Evolutionary conservation across 2,888 invertebrate species (phyloP), one percentile per base, ranked within the genome.

Genomic region (Zygothrica quintamaculata): DNA sequence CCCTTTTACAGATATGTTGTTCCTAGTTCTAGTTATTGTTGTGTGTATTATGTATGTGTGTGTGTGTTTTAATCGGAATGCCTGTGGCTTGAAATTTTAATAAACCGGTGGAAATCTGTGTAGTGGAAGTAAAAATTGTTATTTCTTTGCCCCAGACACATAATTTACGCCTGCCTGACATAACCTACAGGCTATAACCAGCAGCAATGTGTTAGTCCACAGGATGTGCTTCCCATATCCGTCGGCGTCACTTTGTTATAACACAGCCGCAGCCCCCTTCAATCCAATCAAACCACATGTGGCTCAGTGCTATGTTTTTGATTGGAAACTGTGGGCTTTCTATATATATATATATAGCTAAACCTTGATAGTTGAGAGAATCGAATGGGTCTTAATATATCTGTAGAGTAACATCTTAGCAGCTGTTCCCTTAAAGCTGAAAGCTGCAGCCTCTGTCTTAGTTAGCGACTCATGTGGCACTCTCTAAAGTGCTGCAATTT

Each of bases 81-180:
- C 79, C 53, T 46, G 43, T 18, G 77, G 79, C 77, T 58, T 31
- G 12, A 67, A 77, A 70, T 77, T 80, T 65, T 66, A 73, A 67
- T 74, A 80, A 61, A 50, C 60, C 46, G 43, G 61, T 40, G 34
- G 33, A 44, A 58, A 57, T 29, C 15, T 22, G 39, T 13, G 37
- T 46, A 61, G 56, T 59, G 51, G 13, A 61, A 65, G 51, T 56
- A 55, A 31, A 55, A 76, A 50, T 59, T 47, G 6, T 43, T 44
- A 52, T 58, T 36, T 36, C 36, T 8, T 4, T 9, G 7, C 3
- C 4, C 3, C 50, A 59, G 60, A 44, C 78, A 55, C 59, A 74
- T 81, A 59, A 74, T 60, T 80, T 74, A 69, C 55, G 26, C 55
- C 13, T 12, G 9, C 12, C 39, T 15, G 39, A 9, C 29, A 7